These are phyloP conservation scores for Diadophis punctatus DNA, from an alignment of 2,113 vertebrate genomes.

Conservation along the genomic window DNA sequence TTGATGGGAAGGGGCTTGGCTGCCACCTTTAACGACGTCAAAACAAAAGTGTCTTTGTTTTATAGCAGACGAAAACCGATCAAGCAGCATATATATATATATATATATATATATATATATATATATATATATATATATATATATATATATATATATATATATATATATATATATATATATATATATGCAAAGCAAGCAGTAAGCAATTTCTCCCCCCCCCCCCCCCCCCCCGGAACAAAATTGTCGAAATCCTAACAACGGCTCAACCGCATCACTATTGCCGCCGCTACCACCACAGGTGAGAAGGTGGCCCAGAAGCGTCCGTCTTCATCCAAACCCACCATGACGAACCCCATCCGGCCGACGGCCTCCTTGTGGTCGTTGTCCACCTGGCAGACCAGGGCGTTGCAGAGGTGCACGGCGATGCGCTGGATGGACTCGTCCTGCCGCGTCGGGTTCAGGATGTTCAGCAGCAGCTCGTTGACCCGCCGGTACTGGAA, in stretches of 20 bases:
- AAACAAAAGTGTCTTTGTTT: background rate
- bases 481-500: constrained; percentile 96
- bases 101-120: too few species aligned
- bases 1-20: background rate
- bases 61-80: background rate
- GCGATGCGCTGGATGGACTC: constrained; percentile 98
- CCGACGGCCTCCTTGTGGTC: constrained; percentile 97
- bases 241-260: background rate
- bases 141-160: too few species aligned
- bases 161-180: too few species aligned
- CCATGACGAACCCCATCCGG: constrained; percentile 98
- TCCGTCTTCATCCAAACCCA: constrained; percentile 56
- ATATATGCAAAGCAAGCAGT: too few species aligned
- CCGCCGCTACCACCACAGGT: too few species aligned
- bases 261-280: background rate
- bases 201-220: background rate
- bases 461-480: constrained; percentile 90
- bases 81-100: too few species aligned
- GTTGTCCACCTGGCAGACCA: constrained; percentile 98
- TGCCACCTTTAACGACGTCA: background rate
- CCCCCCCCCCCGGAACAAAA: background rate
- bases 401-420: constrained; percentile 92
- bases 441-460: constrained; percentile 89
- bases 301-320: background rate
- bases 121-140: too few species aligned